Percentiles rank a stretch among this genome's conserved stretches.
phyloP scores from a whole-genome alignment of 2,113 vertebrate species.

The Rhea americana region DNA sequence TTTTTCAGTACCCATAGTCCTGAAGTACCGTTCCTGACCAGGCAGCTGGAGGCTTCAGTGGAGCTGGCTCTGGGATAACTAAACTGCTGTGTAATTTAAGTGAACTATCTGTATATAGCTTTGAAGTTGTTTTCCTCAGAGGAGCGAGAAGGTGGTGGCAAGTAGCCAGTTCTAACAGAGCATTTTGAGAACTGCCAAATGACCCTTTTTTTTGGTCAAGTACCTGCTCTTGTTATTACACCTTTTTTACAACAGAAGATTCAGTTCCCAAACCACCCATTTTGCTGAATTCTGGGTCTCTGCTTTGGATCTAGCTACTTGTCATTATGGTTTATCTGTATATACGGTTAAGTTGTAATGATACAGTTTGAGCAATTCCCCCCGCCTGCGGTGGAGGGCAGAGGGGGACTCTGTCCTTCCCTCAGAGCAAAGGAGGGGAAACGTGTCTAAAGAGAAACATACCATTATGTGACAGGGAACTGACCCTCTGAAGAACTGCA shows the following conservation, averaged over 20 bases:
- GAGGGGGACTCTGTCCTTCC: not conserved
- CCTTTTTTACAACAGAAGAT: constrained; percentile 42
- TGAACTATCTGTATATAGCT: constrained; percentile 77
- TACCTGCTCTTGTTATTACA: constrained; percentile 43
- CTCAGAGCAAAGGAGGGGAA: not conserved
- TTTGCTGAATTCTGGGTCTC: constrained; percentile 53
- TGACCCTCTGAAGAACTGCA: not conserved
- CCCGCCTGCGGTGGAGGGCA: not conserved
- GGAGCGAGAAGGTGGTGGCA: constrained; percentile 49
- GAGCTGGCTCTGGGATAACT: constrained; percentile 67
- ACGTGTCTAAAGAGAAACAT: not conserved
- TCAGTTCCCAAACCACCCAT: not conserved
- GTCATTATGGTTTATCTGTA: constrained; percentile 53
- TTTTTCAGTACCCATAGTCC: constrained; percentile 78
- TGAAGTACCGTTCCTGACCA: constrained; percentile 79
- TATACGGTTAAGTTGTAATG: constrained; percentile 64
- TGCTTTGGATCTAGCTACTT: constrained; percentile 71
- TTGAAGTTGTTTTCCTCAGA: constrained; percentile 64
- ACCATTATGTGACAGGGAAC: not conserved
- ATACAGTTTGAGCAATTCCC: constrained; percentile 3
- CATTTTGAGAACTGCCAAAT: constrained; percentile 49
- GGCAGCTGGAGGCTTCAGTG: constrained; percentile 50
- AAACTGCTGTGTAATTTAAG: constrained; percentile 78
- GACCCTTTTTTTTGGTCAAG: constrained; percentile 9
- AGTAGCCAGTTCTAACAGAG: constrained; percentile 67